Conservation (phyloP, 2,797 vertebrate species). For the Acanthis flammea region DNA sequence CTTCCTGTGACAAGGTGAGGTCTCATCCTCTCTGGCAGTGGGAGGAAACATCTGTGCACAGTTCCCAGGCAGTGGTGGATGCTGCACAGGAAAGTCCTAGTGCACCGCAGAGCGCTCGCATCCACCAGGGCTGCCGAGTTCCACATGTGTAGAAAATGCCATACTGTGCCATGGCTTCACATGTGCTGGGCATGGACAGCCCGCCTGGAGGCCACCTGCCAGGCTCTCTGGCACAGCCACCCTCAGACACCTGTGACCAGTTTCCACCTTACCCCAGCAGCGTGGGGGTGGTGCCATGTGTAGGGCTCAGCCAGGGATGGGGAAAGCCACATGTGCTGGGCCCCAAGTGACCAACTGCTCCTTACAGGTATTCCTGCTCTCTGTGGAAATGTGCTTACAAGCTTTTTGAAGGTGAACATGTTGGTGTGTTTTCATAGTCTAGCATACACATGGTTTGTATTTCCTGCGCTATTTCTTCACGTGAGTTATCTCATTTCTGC, state of each 20-base stretch:
- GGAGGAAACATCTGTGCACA: not conserved
- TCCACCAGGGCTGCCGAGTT: not conserved
- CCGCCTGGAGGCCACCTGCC: not conserved
- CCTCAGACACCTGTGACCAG: not conserved
- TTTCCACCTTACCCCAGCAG: not conserved
- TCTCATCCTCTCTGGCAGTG: not conserved
- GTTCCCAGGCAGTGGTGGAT: rapidly evolving
- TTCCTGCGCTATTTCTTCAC: not conserved
- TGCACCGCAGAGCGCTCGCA: rapidly evolving
- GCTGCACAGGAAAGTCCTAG: not conserved
- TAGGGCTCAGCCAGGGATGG: not conserved
- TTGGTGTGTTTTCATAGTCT: not conserved
- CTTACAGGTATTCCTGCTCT: not conserved
- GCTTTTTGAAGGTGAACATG: not conserved
- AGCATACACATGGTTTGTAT: not conserved
- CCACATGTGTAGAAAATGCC: rapidly evolving
- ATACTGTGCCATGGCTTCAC: not conserved
- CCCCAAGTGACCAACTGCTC: not conserved
- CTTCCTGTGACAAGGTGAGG: not conserved
- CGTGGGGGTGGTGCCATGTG: rapidly evolving
- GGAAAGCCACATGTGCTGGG: not conserved
- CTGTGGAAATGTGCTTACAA: not conserved
- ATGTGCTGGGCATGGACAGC: too few species aligned
- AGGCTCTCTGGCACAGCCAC: not conserved
- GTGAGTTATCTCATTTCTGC: not conserved